Conservation (phyloP, 2,113 vertebrate species). For the Saccopteryx leptura region DNA sequence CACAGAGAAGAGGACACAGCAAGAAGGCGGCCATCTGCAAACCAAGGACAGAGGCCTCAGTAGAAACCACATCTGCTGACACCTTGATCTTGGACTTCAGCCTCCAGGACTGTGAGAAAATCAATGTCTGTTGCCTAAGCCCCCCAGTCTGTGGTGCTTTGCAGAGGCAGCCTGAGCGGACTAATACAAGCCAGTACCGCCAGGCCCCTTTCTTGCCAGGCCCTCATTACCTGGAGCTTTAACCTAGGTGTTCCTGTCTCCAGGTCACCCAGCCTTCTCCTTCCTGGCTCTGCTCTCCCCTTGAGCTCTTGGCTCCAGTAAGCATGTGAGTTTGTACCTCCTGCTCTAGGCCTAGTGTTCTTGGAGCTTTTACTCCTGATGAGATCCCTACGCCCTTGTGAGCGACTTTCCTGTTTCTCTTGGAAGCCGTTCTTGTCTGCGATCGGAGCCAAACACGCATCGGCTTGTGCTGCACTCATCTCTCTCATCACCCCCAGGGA, state of each 20-base stretch:
- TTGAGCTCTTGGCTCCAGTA: not conserved
- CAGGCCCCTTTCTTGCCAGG: not conserved
- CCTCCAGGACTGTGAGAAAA: not conserved
- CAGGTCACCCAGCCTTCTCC: too few relatives aligned
- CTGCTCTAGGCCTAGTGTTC: not conserved
- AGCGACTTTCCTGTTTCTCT: not conserved
- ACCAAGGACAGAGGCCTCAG: not conserved
- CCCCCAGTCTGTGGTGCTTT: not conserved
- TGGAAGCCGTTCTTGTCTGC: not conserved
- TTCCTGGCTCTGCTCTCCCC: not conserved
- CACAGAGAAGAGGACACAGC: not conserved
- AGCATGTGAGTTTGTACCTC: not conserved
- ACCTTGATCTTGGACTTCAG: not conserved
- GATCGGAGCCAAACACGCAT: not conserved
- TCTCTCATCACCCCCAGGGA: not conserved
- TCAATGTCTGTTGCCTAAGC: too few relatives aligned
- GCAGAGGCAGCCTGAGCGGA: fast-evolving
- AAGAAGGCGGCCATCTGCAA: not conserved
- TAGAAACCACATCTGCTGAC: not conserved
- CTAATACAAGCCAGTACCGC: too few relatives aligned
- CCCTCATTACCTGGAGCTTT: not conserved
- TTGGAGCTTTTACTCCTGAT: not conserved
- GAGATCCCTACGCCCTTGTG: not conserved
- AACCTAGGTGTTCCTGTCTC: fast-evolving
- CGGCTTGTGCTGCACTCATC: fast-evolving